Percentiles rank a stretch among this genome's conserved stretches.
These are phyloP conservation scores for Acomys russatus DNA, from an alignment of 2,797 vertebrate species.

Conservation along the genomic window DNA sequence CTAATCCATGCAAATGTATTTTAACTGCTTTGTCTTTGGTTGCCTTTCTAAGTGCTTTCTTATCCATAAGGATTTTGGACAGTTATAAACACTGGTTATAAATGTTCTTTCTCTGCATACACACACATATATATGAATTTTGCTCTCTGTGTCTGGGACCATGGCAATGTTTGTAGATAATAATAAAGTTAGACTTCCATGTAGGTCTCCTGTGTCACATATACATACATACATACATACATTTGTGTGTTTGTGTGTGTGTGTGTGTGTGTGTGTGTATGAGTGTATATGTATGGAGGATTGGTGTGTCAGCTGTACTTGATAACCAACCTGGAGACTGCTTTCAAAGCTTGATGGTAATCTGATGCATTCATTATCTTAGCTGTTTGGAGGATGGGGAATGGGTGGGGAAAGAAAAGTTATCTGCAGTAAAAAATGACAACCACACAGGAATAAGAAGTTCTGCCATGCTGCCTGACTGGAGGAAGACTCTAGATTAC, in stretches of 20 bases:
- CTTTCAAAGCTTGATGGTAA: not conserved
- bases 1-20: not conserved
- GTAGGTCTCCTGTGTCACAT: not conserved
- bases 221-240: too few relatives aligned
- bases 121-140: not conserved
- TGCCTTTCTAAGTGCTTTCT: constrained; percentile 8
- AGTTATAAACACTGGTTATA: not conserved
- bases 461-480: not conserved
- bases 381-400: not conserved
- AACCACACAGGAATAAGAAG: not conserved
- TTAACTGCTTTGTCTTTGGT: not conserved
- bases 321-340: not conserved
- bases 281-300: too few relatives aligned
- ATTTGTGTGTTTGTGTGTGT: too few relatives aligned
- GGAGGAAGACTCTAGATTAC: not conserved
- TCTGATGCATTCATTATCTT: not conserved
- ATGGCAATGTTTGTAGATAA: not conserved
- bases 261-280: too few relatives aligned
- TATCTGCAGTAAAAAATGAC: not conserved
- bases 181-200: constrained; percentile 21
- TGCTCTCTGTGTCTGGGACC: not conserved
- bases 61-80: not conserved
- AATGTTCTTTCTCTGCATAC: not conserved
- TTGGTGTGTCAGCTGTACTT: not conserved
- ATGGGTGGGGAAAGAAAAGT: not conserved